phyloP scores from a whole-genome alignment of 2,797 vertebrate genomes.

The Jordanella pulchra region DNA sequence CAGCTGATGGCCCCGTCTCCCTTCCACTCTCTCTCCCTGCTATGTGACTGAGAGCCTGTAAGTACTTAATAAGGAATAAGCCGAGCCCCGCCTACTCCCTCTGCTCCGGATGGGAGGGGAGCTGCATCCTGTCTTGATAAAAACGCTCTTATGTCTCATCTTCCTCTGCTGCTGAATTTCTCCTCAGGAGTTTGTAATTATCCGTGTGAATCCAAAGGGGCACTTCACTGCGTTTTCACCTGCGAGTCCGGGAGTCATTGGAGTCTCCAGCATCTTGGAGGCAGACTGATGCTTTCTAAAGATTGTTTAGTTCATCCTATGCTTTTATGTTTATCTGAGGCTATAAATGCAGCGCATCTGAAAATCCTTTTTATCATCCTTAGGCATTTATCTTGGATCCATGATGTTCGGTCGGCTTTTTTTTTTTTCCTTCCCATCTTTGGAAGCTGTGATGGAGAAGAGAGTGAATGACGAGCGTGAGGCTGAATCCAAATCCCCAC shows the following conservation, averaged over 20 bases:
- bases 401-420: background rate
- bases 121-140: slow-evolving; percentile 51
- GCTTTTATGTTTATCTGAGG: background rate
- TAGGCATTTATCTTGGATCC: background rate
- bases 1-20: slow-evolving; percentile 42
- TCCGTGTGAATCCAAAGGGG: slow-evolving; percentile 25
- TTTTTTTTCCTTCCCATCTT: background rate
- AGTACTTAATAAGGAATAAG: slow-evolving; percentile 66
- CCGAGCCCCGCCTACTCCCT: slow-evolving; percentile 59
- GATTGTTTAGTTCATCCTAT: slow-evolving; percentile 7
- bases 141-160: slow-evolving; percentile 39
- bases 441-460: background rate
- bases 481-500: background rate
- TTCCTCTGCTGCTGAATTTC: slow-evolving; percentile 28
- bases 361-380: background rate
- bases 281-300: slow-evolving; percentile 2
- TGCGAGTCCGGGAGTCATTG: slow-evolving; percentile 2
- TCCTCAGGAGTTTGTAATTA: slow-evolving; percentile 15
- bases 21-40: slow-evolving; percentile 27
- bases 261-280: background rate
- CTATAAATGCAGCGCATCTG: background rate
- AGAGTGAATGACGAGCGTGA: background rate
- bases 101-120: slow-evolving; percentile 59
- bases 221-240: slow-evolving; percentile 17
- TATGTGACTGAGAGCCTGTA: slow-evolving; percentile 52